These are phyloP conservation scores for Eucriotettix oculatus DNA, from an alignment of 2,888 invertebrate species.

Conservation along the genomic window DNA sequence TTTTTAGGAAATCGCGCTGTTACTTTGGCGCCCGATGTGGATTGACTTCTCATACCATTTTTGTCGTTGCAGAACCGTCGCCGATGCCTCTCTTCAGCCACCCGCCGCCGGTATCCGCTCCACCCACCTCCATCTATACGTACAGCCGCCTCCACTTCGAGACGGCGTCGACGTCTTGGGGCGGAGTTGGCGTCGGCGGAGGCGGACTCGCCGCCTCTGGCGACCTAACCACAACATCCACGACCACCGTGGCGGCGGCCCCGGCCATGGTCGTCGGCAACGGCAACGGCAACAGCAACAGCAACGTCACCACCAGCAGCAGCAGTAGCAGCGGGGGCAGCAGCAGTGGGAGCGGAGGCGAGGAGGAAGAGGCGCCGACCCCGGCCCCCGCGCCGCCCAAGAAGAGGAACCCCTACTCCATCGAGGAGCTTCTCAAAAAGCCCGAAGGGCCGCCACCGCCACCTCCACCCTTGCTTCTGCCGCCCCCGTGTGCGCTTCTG, in stretches of 20 bases:
- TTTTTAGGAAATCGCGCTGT: no score
- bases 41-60: no score
- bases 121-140: background rate
- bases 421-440: conserved; percentile 70
- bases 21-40: no score
- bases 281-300: background rate
- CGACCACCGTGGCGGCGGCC: no score
- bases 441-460: conserved; percentile 31
- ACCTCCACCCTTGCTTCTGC: conserved; percentile 19
- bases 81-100: background rate
- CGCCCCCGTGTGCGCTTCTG: conserved; percentile 19
- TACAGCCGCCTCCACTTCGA: background rate
- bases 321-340: background rate
- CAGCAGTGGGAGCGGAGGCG: background rate
- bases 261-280: no score
- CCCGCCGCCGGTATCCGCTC: background rate
- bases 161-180: no score
- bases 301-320: background rate
- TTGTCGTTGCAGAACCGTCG: background rate
- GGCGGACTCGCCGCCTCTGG: no score
- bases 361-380: background rate
- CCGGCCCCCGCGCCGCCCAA: conserved; percentile 15
- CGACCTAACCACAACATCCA: no score
- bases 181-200: no score
- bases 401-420: conserved; percentile 72